Evolutionary conservation across 2,797 vertebrate species (phyloP), one percentile per base, ranked within the genome.

Genomic region (Eupleurogrammus muticus): DNA sequence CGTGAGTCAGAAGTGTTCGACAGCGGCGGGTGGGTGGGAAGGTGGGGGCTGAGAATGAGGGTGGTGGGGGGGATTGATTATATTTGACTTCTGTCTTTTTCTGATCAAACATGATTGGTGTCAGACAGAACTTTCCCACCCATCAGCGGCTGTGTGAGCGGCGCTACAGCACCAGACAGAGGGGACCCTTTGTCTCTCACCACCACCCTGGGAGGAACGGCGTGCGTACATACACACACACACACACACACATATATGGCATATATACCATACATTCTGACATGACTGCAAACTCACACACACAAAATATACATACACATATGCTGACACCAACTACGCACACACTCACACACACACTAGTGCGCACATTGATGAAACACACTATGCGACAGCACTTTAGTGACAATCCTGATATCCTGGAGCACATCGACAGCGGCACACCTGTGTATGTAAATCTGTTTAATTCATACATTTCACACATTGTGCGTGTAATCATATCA

Each of bases 151-250:
- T 51, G 49, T 65, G 72, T 67, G 59, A 78, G 70, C 47, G 12
- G 50, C 48, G 86, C 75, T 75, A 79, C 75, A 64, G 83, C 66
- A 74, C 75, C 89, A 92, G 90, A 92, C 91, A 85, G 85, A 89
- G 86, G 85, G 78, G 87, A 89, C 82, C 86, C 89, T 92, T 93
- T 93, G 92, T 93, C 89, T 91, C 88, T 83, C 85, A 87, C 80
- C 72, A 73, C 68, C 78, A 81, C 73, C 75, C 80, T 74, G 79
- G 83, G 81, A 87, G 81, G 71, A 81, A 88, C 70, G 64, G 73
- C 66, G 63, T 77, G 71, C 59, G 38, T 82, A 66, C 74, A 74
- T 73, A 66, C 73, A 83, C 64, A 75, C 54, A 70, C 23, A 47
- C 23, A 66, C 74, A 74, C 74, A 66, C 73, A 83, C 64, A 75